Conservation (phyloP, 2,888 invertebrate genomes). For the Gerris lacustris region DNA sequence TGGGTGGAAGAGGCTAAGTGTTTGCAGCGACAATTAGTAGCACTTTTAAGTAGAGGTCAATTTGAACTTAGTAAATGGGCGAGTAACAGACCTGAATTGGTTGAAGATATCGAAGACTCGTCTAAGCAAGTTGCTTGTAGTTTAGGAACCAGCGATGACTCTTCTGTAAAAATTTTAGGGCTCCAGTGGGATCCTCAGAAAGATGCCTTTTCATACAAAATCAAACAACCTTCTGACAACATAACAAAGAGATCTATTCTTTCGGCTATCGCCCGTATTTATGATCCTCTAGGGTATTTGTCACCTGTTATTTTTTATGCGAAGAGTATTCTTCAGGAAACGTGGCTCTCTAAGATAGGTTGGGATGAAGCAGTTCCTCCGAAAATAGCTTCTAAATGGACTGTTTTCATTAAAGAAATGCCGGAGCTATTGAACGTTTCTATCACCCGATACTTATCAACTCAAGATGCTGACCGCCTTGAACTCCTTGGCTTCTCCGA, state of each 20-base stretch:
- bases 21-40: conserved; percentile 14
- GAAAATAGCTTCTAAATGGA: background rate
- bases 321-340: background rate
- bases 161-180: conserved; percentile 23
- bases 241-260: conserved; percentile 26
- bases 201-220: conserved; percentile 23
- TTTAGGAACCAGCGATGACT: conserved; percentile 9
- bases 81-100: background rate
- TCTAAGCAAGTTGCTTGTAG: conserved; percentile 1
- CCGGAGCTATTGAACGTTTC: background rate
- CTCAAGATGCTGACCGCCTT: background rate
- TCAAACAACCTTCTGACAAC: background rate
- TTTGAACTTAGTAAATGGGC: conserved; percentile 19
- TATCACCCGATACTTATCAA: background rate
- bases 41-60: conserved; percentile 15
- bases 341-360: background rate
- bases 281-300: conserved; percentile 21
- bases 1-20: conserved; percentile 10
- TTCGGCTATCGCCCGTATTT: conserved; percentile 25
- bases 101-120: background rate
- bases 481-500: conserved; percentile 17
- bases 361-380: background rate
- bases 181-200: conserved; percentile 22
- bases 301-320: background rate
- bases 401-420: background rate